Evolutionary conservation across 2,113 vertebrate genomes (phyloP).

Genomic region (Cyanoderma ruficeps): DNA sequence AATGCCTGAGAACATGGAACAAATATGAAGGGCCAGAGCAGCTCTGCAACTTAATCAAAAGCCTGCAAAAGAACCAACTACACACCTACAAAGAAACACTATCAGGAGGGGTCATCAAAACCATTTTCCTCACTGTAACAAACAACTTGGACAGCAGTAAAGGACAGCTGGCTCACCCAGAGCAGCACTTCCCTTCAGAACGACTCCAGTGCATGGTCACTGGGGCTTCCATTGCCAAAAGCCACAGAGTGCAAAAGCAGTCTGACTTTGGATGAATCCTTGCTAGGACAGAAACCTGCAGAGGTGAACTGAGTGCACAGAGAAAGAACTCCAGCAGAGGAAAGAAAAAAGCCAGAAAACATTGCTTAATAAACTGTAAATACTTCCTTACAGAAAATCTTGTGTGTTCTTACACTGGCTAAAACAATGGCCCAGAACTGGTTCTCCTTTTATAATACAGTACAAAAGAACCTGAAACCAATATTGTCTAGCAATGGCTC

Average conservation of each 20-base stretch:
- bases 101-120: neutral
- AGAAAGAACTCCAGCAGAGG: fast-evolving
- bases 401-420: neutral
- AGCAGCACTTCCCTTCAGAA: neutral
- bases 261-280: neutral
- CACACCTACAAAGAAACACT: neutral
- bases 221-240: neutral
- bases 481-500: neutral
- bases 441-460: neutral
- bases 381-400: neutral
- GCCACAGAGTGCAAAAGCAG: neutral
- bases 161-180: neutral
- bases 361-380: neutral
- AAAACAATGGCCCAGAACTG: neutral
- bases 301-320: neutral
- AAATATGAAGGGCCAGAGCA: neutral
- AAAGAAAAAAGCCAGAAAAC: neutral
- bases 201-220: neutral
- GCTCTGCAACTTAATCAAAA: neutral
- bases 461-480: conserved; percentile 23
- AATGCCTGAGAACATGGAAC: neutral
- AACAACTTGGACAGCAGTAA: neutral
- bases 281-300: neutral
- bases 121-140: neutral
- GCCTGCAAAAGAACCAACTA: neutral